Base-by-base conservation (phyloP, 2,888 invertebrate species). In the Diadegma fenestrale region DNA sequence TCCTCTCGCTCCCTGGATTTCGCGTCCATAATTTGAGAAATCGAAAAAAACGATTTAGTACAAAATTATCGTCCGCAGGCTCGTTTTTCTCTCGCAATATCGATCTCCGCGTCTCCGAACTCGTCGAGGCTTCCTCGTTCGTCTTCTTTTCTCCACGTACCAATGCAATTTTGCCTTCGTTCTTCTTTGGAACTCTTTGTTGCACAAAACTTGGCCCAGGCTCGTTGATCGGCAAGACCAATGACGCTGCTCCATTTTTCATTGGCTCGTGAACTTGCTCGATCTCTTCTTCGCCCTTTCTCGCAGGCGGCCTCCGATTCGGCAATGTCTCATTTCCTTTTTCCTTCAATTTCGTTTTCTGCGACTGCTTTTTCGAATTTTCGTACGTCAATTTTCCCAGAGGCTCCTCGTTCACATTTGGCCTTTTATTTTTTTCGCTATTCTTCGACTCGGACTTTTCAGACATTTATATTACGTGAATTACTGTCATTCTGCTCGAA, bases 81-180 rank as follows among this genome's bases (percentile, higher is more conserved):
- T 30, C 58, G 14, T 51, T 64, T 14, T 77, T 84, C 14, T 82
- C 79, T 8, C 73, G 80, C 51, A 86, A 78, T 85, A 82, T 85
- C 75, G 85, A 85, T 64, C 75, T 78, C 33, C 26, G 72, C 12
- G 26, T 71, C 5, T 30, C 63, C 22, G 77, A 63, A 73, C 86
- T 86, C 48, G 87, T 87, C 64, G 82, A 80, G 14, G 84, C 86
- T 75, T 71, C 79, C 10, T 66, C 19, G 10, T 14, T 17, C 6
- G 8, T 54, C 66, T 14, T 58, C 19, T 48, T 51, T 37, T 14
- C 19, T 19, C 17, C 17, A 66, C 66, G 19, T 61, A 10, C n/a
- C 73, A 30, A 43, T 43, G 30, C 12, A 41, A 58, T 66, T 26
- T 45, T 45, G 14, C 30, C 41, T 5, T 22, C 22, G 66, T 14